Evolutionary conservation across 2,888 invertebrate genomes (phyloP).

Genomic region (Bellardia bayeri): DNA sequence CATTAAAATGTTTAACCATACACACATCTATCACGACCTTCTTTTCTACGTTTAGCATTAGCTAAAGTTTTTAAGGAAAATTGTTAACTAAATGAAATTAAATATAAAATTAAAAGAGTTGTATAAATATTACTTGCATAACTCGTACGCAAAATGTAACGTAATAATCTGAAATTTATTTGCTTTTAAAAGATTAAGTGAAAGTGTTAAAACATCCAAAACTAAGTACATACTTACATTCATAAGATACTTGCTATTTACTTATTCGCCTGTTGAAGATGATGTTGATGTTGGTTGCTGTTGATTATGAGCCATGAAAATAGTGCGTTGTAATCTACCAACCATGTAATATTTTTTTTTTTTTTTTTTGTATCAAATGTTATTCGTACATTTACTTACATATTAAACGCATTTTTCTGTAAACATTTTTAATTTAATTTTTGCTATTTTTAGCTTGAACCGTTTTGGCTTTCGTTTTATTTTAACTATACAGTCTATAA

Average conservation of each 20-base stretch:
- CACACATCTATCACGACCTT: neutral
- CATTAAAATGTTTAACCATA: neutral
- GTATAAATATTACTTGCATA: constrained; percentile 11
- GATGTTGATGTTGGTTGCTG: constrained; percentile 33
- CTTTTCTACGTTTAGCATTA: neutral
- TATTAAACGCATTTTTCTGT: constrained; percentile 4
- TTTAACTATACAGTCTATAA: too few species aligned
- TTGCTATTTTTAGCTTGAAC: too few species aligned
- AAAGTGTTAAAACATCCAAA: constrained; percentile 61
- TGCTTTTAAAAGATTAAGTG: constrained; percentile 41
- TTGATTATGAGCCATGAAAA: constrained; percentile 58
- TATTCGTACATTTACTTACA: neutral
- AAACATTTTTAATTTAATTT: too few species aligned
- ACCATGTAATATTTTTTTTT: constrained; percentile 37
- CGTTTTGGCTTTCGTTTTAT: too few species aligned
- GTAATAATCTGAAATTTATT: constrained; percentile 50
- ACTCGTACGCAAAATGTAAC: constrained; percentile 30
- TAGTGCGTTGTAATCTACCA: constrained; percentile 55
- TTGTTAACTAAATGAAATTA: neutral
- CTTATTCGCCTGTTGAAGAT: constrained; percentile 1
- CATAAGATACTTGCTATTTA: constrained; percentile 25
- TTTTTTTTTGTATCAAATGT: neutral
- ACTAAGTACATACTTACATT: constrained; percentile 35
- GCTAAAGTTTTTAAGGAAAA: neutral
- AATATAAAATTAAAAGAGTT: neutral